Evolutionary conservation across 2,888 invertebrate species (phyloP).

Genomic region (Candidula unifasciata): DNA sequence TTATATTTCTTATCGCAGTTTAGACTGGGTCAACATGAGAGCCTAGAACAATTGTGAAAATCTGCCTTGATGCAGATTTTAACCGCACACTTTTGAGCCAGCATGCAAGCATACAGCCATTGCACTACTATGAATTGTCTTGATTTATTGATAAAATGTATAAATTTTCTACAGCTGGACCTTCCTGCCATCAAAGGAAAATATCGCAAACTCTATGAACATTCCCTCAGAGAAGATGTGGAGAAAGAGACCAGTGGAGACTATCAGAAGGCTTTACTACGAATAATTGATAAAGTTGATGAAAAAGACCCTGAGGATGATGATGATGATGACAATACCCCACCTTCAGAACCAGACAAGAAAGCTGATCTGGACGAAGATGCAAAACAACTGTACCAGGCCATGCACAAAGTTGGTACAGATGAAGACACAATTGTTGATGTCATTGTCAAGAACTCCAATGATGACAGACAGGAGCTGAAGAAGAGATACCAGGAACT

Average conservation of each 20-base stretch:
- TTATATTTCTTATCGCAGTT: no score
- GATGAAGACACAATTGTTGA: conserved; percentile 68
- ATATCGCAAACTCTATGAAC: conserved; percentile 74
- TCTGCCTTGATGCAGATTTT: no score
- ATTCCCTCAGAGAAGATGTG: conserved; percentile 72
- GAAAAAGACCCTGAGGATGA: conserved; percentile 39
- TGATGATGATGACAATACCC: neutral
- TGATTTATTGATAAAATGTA: neutral
- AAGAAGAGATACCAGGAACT: conserved; percentile 55
- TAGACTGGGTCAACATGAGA: no score
- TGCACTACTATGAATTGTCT: no score
- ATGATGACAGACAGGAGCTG: conserved; percentile 70
- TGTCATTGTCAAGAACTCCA: conserved; percentile 65
- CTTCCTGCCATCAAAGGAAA: conserved; percentile 76
- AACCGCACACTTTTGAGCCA: no score
- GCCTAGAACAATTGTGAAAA: no score
- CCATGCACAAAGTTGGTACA: conserved; percentile 66
- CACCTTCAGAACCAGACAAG: neutral
- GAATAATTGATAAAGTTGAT: conserved; percentile 61
- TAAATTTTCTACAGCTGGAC: conserved; percentile 73
- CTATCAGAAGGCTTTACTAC: conserved; percentile 73
- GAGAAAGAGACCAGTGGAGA: conserved; percentile 76
- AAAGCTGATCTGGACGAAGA: conserved; percentile 35
- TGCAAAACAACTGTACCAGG: conserved; percentile 59
- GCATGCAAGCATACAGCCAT: no score